phyloP scores from a whole-genome alignment of 2,888 invertebrate genomes.

The Eilema sororculum region DNA sequence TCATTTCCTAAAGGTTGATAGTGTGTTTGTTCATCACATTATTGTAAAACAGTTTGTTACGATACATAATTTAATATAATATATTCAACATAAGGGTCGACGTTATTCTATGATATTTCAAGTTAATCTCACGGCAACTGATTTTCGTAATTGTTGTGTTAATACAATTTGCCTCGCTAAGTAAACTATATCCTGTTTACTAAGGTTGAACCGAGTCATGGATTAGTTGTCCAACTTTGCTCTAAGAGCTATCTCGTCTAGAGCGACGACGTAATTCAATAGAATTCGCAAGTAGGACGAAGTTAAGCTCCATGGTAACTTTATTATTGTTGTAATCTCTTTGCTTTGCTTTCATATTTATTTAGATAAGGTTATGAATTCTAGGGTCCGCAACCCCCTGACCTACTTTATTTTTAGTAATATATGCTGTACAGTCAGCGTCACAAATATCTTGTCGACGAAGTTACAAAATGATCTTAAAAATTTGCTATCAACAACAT shows the following conservation, averaged over 20 bases:
- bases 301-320: constrained; percentile 35
- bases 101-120: background rate
- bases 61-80: background rate
- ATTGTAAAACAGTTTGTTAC: no score
- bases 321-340: constrained; percentile 7
- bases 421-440: no score
- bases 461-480: no score
- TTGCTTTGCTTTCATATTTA: background rate
- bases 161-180: constrained; percentile 39
- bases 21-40: background rate
- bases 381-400: background rate
- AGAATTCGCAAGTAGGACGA: constrained; percentile 28
- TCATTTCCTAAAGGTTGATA: background rate
- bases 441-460: no score
- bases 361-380: background rate
- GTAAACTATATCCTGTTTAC: constrained; percentile 38
- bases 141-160: constrained; percentile 42
- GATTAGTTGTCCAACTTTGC: constrained; percentile 55
- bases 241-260: constrained; percentile 6
- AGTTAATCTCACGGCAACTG: constrained; percentile 33
- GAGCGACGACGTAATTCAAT: constrained; percentile 31
- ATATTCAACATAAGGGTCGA: background rate
- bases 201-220: constrained; percentile 28
- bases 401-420: no score
- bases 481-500: no score